These are phyloP conservation scores for Elaphurus davidianus DNA, from an alignment of 2,113 vertebrate species.

Conservation along the genomic window DNA sequence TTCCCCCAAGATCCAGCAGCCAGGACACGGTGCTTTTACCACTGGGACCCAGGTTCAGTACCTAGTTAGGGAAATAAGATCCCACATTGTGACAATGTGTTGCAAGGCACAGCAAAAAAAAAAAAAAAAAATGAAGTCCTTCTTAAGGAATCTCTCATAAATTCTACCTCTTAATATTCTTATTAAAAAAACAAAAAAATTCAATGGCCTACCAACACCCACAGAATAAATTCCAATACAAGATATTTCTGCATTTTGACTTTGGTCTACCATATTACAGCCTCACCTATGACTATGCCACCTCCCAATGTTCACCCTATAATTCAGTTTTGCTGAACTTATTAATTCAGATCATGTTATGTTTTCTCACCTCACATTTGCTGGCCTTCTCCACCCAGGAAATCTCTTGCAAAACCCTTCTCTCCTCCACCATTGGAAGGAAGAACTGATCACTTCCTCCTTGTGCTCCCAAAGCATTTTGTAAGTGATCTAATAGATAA, in stretches of 20 bases:
- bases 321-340: background rate
- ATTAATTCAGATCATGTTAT: background rate
- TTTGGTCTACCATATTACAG: background rate
- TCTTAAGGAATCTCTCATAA: constrained; percentile 3
- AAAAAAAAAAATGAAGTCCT: background rate
- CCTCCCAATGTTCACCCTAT: background rate
- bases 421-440: background rate
- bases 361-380: background rate
- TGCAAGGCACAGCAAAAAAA: background rate
- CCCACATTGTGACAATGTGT: background rate
- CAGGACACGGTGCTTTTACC: background rate
- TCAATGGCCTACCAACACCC: background rate
- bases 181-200: background rate
- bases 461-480: background rate
- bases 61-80: background rate
- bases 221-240: background rate
- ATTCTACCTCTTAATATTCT: constrained; percentile 38
- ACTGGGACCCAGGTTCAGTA: background rate
- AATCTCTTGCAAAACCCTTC: background rate
- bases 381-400: background rate
- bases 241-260: background rate
- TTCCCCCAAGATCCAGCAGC: background rate
- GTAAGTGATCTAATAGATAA: background rate
- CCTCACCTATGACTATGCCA: background rate
- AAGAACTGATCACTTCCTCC: background rate